phyloP scores from a whole-genome alignment of 2,888 invertebrate genomes.

The Xanthorhoe designata region DNA sequence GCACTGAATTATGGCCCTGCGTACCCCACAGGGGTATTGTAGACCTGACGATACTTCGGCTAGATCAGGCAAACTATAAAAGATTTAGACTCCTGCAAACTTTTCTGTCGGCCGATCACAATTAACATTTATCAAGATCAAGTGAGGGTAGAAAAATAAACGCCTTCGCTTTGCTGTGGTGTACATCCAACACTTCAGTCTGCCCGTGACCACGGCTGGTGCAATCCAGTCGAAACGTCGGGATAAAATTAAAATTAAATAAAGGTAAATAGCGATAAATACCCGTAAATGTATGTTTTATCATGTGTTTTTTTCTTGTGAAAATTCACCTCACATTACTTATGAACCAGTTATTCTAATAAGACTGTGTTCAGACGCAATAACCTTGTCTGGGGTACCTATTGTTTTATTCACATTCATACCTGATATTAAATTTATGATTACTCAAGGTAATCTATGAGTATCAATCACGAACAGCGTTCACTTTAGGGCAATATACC shows the following conservation, averaged over 20 bases:
- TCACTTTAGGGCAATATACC: too few relatives aligned
- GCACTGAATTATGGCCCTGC: constrained; percentile 67
- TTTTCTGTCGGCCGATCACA: not conserved
- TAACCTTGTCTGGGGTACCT: constrained; percentile 37
- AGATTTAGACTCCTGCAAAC: too few relatives aligned
- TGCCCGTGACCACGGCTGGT: too few relatives aligned
- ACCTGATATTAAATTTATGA: constrained; percentile 28
- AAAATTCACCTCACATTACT: not conserved
- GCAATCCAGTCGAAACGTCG: too few relatives aligned
- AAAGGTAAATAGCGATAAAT: too few relatives aligned
- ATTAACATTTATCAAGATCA: too few relatives aligned
- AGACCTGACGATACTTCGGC: not conserved
- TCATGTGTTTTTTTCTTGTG: not conserved
- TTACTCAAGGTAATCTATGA: not conserved
- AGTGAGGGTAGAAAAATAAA: too few relatives aligned
- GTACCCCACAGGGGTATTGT: constrained; percentile 15
- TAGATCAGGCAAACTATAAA: not conserved
- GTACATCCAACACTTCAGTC: too few relatives aligned
- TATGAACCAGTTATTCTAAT: constrained; percentile 7
- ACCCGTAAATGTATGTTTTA: too few relatives aligned
- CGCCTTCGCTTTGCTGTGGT: too few relatives aligned
- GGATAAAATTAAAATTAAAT: too few relatives aligned
- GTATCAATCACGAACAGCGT: not conserved
- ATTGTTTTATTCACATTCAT: constrained; percentile 35
- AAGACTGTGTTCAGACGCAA: constrained; percentile 40